These are phyloP conservation scores for Paracanthobrama guichenoti DNA, from an alignment of 2,113 vertebrate species.

Conservation along the genomic window DNA sequence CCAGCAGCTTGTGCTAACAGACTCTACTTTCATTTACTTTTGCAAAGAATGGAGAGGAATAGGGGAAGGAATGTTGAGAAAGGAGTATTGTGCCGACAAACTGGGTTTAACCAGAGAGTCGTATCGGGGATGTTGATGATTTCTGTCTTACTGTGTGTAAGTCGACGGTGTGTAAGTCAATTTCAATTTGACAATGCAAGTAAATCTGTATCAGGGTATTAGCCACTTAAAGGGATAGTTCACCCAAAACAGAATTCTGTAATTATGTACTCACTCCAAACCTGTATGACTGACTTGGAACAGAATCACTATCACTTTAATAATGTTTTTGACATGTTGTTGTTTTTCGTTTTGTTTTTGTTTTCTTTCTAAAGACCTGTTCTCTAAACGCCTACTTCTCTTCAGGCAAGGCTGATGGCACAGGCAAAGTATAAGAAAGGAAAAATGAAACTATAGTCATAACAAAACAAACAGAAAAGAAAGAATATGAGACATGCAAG, in stretches of 20 bases:
- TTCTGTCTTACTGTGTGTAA: conserved; percentile 50
- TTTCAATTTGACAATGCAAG: neutral
- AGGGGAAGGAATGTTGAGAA: conserved; percentile 54
- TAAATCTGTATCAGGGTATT: neutral
- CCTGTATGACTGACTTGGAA: neutral
- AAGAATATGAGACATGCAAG: conserved; percentile 25
- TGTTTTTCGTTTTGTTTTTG: conserved; percentile 55
- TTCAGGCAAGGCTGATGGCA: conserved; percentile 61
- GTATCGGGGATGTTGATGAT: conserved; percentile 31
- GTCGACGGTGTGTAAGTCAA: neutral
- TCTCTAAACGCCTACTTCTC: conserved; percentile 58
- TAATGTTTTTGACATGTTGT: conserved; percentile 59
- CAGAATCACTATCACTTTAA: neutral
- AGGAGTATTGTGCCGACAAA: conserved; percentile 63
- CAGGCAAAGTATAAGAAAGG: conserved; percentile 68
- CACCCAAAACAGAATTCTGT: too few species aligned
- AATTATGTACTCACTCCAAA: neutral
- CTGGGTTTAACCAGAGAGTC: conserved; percentile 48
- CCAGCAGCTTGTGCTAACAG: conserved; percentile 60
- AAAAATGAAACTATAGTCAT: conserved; percentile 62
- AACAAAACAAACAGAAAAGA: conserved; percentile 47
- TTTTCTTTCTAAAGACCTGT: too few species aligned
- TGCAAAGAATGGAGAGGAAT: conserved; percentile 45
- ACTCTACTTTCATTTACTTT: conserved; percentile 34
- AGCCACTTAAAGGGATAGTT: neutral